Conservation (phyloP, 1,140 invertebrate species). For the Diabrotica virgifera region DNA sequence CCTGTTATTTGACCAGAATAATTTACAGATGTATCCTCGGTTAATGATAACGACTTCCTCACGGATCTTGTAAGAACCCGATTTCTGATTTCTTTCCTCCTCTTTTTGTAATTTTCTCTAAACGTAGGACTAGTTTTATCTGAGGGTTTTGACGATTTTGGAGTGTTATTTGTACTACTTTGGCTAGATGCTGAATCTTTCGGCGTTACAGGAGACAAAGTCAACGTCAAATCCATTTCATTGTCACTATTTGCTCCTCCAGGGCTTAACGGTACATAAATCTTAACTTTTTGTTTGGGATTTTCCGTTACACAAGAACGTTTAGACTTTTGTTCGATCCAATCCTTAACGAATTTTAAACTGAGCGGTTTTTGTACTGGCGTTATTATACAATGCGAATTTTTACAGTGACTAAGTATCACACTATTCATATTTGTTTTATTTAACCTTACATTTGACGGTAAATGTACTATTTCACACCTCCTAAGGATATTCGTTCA, state of each 20-base stretch:
- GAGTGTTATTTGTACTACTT: constrained; percentile 6
- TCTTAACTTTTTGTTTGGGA: constrained; percentile 45
- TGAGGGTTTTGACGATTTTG: constrained; percentile 20
- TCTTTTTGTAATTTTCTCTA: constrained; percentile 15
- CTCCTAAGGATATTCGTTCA: constrained; percentile 49
- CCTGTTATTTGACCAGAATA: constrained; percentile 54
- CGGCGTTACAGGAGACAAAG: constrained; percentile 31
- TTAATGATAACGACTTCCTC: constrained; percentile 17
- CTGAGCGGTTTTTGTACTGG: constrained; percentile 59
- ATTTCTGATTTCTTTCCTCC: constrained; percentile 14
- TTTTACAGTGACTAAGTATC: constrained; percentile 33
- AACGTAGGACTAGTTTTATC: constrained; percentile 18
- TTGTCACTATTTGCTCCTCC: constrained; percentile 24
- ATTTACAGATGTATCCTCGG: constrained; percentile 22
- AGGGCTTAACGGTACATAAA: constrained; percentile 35
- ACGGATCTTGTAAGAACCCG: constrained; percentile 1
- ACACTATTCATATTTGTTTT: constrained; percentile 28
- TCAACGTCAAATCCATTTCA: constrained; percentile 27
- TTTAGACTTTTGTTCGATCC: constrained; percentile 55
- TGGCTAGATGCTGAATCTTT: background rate
- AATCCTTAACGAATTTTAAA: constrained; percentile 53
- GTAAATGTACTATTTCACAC: constrained; percentile 19
- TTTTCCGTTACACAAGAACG: constrained; percentile 34
- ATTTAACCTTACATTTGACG: constrained; percentile 27
- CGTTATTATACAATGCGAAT: constrained; percentile 26